phyloP scores from a whole-genome alignment of 2,888 invertebrate species.

The Perizoma flavofasciatum region DNA sequence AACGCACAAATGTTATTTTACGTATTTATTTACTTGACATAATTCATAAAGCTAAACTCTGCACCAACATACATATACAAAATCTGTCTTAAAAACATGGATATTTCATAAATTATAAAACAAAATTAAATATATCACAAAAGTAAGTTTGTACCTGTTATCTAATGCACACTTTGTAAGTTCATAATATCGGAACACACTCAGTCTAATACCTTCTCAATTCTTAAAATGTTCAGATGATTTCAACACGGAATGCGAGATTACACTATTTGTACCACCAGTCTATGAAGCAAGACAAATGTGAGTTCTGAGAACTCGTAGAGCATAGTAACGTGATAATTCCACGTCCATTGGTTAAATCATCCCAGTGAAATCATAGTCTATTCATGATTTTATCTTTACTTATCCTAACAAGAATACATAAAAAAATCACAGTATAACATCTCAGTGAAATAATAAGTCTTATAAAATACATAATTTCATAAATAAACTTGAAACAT shows the following conservation, averaged over 20 bases:
- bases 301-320: too few relatives aligned
- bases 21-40: conserved; percentile 42
- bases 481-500: background rate
- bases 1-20: conserved; percentile 14
- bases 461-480: conserved; percentile 18
- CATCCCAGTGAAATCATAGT: background rate
- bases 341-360: conserved; percentile 10
- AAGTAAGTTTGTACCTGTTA: conserved; percentile 65
- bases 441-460: conserved; percentile 19
- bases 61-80: conserved; percentile 32
- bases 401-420: background rate
- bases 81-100: conserved; percentile 34
- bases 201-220: conserved; percentile 3
- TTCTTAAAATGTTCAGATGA: too few relatives aligned
- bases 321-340: background rate
- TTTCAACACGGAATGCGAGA: too few relatives aligned
- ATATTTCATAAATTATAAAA: conserved; percentile 50
- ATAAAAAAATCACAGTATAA: conserved; percentile 24
- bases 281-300: too few relatives aligned
- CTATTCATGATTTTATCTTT: background rate
- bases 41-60: conserved; percentile 34
- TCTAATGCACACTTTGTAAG: conserved; percentile 15
- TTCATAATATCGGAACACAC: conserved; percentile 3
- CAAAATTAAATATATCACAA: conserved; percentile 61
- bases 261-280: too few relatives aligned